A percentile compares a stretch with the other conserved stretches of the same genome.
phyloP scores from a whole-genome alignment of 2,888 invertebrate species.

The Phalera bucephala region DNA sequence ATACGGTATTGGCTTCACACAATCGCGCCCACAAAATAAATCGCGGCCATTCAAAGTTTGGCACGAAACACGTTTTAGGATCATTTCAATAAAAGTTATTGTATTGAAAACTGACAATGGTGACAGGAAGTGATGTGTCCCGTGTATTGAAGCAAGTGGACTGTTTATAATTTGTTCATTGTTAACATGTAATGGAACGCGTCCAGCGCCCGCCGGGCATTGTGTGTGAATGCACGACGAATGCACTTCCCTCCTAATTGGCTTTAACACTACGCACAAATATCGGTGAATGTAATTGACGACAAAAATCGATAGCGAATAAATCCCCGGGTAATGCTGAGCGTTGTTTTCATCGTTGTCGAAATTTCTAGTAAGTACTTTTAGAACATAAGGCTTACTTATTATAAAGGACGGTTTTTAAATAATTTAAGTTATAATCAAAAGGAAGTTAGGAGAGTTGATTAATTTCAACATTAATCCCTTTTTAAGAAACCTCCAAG shows the following conservation, averaged over 20 bases:
- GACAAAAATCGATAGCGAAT: slow-evolving; percentile 19
- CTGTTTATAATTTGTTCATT: slow-evolving; percentile 82
- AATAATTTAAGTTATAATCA: too few species aligned
- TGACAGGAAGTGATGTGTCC: slow-evolving; percentile 77
- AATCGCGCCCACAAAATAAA: slow-evolving; percentile 71
- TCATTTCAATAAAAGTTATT: slow-evolving; percentile 82
- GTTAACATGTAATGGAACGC: slow-evolving; percentile 68
- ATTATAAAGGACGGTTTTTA: too few species aligned
- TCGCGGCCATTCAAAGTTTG: slow-evolving; percentile 61
- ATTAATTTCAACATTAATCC: too few species aligned
- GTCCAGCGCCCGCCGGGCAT: slow-evolving; percentile 54
- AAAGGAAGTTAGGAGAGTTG: too few species aligned
- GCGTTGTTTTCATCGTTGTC: too few species aligned
- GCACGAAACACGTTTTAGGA: slow-evolving; percentile 66
- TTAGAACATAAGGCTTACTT: too few species aligned
- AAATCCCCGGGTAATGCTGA: slow-evolving; percentile 14
- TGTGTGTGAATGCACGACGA: slow-evolving; percentile 54
- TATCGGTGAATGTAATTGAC: slow-evolving; percentile 34
- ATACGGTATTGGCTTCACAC: slow-evolving; percentile 62
- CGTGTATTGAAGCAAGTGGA: slow-evolving; percentile 77
- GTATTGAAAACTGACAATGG: slow-evolving; percentile 78
- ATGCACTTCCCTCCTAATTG: slow-evolving; percentile 67
- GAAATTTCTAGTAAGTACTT: too few species aligned
- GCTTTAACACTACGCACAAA: slow-evolving; percentile 58
- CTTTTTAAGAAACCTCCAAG: too few species aligned